A percentile compares a stretch with the other conserved stretches of the same genome.
phyloP scores from a whole-genome alignment of 2,888 invertebrate species.

The Ophion ventricosus region DNA sequence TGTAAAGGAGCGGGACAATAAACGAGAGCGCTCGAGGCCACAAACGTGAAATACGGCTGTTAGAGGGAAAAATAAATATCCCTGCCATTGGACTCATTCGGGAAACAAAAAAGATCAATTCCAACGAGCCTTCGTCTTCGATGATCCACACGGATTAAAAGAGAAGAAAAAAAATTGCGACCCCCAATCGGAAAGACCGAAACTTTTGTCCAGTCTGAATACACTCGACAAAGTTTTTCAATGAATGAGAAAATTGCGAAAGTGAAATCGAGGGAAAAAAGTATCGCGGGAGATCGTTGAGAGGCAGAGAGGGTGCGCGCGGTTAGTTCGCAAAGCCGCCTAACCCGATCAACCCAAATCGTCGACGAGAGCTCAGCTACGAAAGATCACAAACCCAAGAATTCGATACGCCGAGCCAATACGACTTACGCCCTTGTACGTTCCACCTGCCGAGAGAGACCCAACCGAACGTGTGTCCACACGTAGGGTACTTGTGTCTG shows the following conservation, averaged over 20 bases:
- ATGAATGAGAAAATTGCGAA: not conserved
- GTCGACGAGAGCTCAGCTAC: constrained; percentile 40
- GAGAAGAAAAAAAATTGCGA: not conserved
- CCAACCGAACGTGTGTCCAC: not conserved
- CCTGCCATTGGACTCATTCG: constrained; percentile 16
- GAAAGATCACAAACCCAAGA: not conserved
- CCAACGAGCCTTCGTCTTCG: not conserved
- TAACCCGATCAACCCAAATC: constrained; percentile 44
- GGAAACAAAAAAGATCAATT: not conserved
- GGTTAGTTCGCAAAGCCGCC: constrained; percentile 49
- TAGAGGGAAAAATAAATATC: constrained; percentile 14
- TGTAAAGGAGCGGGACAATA: constrained; percentile 18
- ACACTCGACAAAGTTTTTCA: constrained; percentile 4
- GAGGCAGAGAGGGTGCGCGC: constrained; percentile 21
- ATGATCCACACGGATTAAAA: not conserved
- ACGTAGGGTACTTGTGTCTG: not conserved
- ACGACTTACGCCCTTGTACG: not conserved
- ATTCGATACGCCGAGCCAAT: not conserved
- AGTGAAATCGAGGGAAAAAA: constrained; percentile 11
- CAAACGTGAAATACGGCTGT: constrained; percentile 43
- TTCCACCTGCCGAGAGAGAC: not conserved
- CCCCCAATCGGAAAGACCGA: not conserved
- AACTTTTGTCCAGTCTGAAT: not conserved
- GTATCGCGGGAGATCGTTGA: not conserved
- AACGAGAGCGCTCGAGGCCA: constrained; percentile 20